Evolutionary conservation across 2,888 invertebrate species (phyloP).

Genomic region (Eilema sororculum): DNA sequence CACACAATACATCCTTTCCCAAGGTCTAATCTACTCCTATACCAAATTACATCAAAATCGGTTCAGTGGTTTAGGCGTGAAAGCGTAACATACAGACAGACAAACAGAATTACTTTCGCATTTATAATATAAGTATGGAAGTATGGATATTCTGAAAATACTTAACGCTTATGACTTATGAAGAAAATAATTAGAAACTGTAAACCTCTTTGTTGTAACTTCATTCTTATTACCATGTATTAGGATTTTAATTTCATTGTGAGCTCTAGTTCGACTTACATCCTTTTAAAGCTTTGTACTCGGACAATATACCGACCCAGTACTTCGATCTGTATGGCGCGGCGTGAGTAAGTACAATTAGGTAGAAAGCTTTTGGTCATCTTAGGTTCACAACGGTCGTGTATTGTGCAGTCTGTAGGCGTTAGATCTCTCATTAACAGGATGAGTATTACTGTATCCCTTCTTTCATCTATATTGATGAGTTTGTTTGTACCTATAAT

Average conservation of each 20-base stretch:
- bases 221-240: neutral
- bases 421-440: neutral
- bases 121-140: too few relatives aligned
- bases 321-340: constrained; percentile 1
- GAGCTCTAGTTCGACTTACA: neutral
- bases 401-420: neutral
- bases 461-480: neutral
- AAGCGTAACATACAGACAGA: too few relatives aligned
- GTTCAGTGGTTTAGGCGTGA: too few relatives aligned
- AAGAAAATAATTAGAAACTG: neutral
- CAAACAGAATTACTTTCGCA: too few relatives aligned
- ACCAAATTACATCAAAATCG: too few relatives aligned
- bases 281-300: neutral
- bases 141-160: neutral
- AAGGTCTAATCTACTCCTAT: too few relatives aligned
- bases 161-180: neutral
- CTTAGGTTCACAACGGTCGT: neutral
- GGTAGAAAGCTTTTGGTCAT: constrained; percentile 13
- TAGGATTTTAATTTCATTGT: neutral
- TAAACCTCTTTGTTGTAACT: neutral
- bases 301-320: neutral
- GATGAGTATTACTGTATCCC: neutral
- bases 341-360: neutral
- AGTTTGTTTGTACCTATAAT: too few relatives aligned
- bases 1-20: too few relatives aligned